Percentiles rank a stretch among this genome's conserved stretches.
Conservation (phyloP, 1,140 invertebrate genomes). For the Rhizoglyphus robini region DNA sequence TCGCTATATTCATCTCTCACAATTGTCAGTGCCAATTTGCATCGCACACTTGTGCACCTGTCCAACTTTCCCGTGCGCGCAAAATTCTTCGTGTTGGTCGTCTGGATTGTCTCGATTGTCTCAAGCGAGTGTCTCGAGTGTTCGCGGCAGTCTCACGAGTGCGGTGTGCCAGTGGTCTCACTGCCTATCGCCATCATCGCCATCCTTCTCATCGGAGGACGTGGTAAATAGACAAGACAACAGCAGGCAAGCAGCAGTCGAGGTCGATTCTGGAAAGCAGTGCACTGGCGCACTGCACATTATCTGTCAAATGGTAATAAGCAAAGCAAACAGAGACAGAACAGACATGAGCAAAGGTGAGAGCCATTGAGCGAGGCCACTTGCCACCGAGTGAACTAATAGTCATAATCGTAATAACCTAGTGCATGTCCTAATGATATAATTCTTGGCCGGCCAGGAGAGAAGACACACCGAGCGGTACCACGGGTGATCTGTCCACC, state of each 20-base stretch:
- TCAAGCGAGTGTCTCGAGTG: too few species aligned
- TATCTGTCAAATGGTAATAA: conserved; percentile 13
- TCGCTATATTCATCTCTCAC: too few species aligned
- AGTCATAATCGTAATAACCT: conserved; percentile 13
- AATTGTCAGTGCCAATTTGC: too few species aligned
- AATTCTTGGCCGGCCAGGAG: background rate
- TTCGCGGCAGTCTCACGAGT: too few species aligned
- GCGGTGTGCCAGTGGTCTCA: background rate
- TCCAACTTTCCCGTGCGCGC: too few species aligned
- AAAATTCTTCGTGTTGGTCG: too few species aligned
- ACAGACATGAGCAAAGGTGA: background rate
- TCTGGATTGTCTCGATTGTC: too few species aligned
- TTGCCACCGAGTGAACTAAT: background rate
- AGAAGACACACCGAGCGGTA: background rate
- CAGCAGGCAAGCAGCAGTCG: conserved; percentile 3
- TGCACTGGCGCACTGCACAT: background rate
- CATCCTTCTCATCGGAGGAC: background rate
- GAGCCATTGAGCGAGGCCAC: background rate
- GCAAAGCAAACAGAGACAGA: conserved; percentile 5
- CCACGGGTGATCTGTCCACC: too few species aligned
- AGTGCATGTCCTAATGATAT: background rate
- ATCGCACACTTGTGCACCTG: too few species aligned
- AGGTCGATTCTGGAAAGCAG: conserved; percentile 1
- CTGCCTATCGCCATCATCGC: background rate
- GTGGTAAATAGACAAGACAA: too few species aligned